phyloP scores from a whole-genome alignment of 2,797 vertebrate species.

The Taeniopygia guttata region DNA sequence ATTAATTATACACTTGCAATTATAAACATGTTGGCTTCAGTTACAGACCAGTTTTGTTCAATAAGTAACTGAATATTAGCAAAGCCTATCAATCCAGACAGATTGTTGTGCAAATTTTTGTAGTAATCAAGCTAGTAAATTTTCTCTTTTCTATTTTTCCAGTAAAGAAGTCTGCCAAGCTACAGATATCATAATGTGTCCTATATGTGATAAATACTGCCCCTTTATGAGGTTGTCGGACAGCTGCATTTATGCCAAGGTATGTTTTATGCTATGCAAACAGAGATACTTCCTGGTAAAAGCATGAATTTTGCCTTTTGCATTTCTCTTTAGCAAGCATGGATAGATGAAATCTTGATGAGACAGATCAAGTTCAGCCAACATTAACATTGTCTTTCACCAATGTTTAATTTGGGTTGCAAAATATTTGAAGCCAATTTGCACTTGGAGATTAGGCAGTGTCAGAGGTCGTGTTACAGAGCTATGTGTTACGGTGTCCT shows the following conservation, averaged over 20 bases:
- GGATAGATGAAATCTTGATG: background rate
- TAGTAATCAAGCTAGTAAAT: background rate
- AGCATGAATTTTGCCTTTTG: background rate
- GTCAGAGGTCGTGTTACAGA: background rate
- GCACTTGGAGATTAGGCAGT: background rate
- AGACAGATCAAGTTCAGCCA: background rate
- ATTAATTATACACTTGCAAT: background rate
- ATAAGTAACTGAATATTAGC: background rate
- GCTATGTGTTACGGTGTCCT: background rate
- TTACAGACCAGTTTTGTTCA: background rate
- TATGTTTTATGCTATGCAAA: constrained; percentile 55
- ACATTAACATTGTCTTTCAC: background rate
- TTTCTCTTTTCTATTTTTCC: constrained; percentile 68
- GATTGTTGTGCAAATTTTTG: background rate
- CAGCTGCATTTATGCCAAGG: constrained; percentile 95
- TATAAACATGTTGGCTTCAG: background rate
- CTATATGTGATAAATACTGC: constrained; percentile 93
- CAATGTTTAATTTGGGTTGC: background rate
- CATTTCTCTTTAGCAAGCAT: background rate
- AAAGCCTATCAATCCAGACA: background rate
- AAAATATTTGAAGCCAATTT: background rate
- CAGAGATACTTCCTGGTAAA: background rate
- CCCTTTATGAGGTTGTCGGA: constrained; percentile 91
- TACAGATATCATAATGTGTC: constrained; percentile 91
- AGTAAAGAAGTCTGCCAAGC: constrained; percentile 97